A percentile compares a stretch with the other conserved stretches of the same genome.
Evolutionary conservation across 2,797 vertebrate genomes (phyloP).

Genomic region (Megalops cyprinoides): DNA sequence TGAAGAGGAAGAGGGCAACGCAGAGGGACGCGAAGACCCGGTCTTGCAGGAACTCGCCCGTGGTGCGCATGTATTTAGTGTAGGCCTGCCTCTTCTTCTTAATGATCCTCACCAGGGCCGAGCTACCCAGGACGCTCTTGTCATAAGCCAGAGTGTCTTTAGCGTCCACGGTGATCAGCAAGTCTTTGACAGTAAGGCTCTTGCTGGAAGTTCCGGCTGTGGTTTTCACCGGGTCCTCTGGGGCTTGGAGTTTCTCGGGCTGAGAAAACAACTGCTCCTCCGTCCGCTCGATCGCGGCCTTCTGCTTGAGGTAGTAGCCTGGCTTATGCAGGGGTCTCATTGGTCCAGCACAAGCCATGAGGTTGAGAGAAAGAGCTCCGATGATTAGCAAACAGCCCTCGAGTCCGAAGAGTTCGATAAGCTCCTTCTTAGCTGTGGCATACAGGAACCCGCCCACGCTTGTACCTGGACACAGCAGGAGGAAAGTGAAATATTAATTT

Average conservation of each 20-base stretch:
- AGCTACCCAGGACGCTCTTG: constrained; percentile 48
- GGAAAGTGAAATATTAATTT: no score
- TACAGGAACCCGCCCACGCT: constrained; percentile 93
- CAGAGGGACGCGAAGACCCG: constrained; percentile 88
- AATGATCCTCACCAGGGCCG: constrained; percentile 60
- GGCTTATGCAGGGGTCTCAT: constrained; percentile 87
- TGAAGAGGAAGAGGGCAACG: constrained; percentile 88
- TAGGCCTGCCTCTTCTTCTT: constrained; percentile 85
- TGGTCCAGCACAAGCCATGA: constrained; percentile 90
- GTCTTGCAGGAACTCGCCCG: constrained; percentile 83
- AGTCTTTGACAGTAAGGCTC: constrained; percentile 40
- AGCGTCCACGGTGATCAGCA: constrained; percentile 60
- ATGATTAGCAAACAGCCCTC: constrained; percentile 92
- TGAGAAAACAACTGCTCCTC: constrained; percentile 69
- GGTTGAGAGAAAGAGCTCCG: constrained; percentile 88
- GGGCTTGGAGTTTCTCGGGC: constrained; percentile 54
- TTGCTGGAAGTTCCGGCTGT: background rate
- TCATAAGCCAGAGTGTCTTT: constrained; percentile 52
- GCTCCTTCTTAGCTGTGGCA: constrained; percentile 84
- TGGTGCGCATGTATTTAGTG: constrained; percentile 80
- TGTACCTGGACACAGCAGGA: constrained; percentile 73
- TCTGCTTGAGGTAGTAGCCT: constrained; percentile 77
- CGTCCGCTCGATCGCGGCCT: constrained; percentile 69
- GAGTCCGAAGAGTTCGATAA: constrained; percentile 85
- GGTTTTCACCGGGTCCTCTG: background rate